Evolutionary conservation across 2,888 invertebrate species (phyloP).

Genomic region (Stomorhina lunata): DNA sequence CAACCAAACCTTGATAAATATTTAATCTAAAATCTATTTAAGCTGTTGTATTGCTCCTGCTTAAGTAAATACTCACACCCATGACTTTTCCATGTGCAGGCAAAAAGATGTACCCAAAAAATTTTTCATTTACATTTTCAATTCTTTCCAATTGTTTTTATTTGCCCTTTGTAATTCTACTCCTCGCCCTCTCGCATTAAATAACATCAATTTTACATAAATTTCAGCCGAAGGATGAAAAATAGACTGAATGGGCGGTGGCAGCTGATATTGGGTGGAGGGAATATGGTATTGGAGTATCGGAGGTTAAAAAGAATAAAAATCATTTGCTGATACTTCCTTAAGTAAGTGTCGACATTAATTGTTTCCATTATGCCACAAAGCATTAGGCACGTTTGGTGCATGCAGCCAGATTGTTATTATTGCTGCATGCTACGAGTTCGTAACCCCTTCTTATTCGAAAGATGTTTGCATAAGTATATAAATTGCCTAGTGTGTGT

Average conservation of each 20-base stretch:
- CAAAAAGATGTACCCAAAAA: not conserved
- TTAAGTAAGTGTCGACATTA: slow-evolving; percentile 62
- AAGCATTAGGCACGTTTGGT: slow-evolving; percentile 58
- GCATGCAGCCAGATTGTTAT: slow-evolving; percentile 30
- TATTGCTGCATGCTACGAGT: not conserved
- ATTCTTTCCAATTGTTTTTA: not conserved
- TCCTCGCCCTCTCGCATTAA: not conserved
- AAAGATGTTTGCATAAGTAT: not conserved
- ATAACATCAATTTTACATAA: slow-evolving; percentile 2
- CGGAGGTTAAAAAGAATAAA: not conserved
- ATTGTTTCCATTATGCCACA: slow-evolving; percentile 61
- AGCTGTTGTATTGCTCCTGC: not conserved
- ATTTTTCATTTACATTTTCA: slow-evolving; percentile 14
- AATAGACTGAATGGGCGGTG: not conserved
- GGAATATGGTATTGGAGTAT: not conserved
- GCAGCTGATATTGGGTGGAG: not conserved
- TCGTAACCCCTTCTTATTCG: too few relatives aligned
- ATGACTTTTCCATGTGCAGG: too few relatives aligned
- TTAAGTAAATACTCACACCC: not conserved
- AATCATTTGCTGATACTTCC: slow-evolving; percentile 24
- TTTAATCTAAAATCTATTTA: not conserved
- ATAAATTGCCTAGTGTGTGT: too few relatives aligned
- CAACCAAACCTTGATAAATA: not conserved
- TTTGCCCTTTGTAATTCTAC: slow-evolving; percentile 9
- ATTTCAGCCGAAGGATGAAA: not conserved